Evolutionary conservation across 2,888 invertebrate species (phyloP).

Genomic region (Lithophane ornitopus): DNA sequence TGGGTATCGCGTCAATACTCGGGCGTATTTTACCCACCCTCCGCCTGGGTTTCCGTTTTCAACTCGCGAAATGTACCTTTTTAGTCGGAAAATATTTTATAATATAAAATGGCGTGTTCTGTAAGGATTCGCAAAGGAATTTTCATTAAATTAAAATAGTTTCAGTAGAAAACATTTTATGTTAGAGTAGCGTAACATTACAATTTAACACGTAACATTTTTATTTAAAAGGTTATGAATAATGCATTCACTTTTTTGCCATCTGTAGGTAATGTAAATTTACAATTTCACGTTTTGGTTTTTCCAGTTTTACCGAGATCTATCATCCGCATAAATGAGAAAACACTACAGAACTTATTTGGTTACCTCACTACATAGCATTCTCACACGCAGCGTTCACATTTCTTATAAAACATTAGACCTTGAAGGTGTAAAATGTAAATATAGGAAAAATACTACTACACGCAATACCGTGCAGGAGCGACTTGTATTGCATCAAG

Average conservation of each 20-base stretch:
- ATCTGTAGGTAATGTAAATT: constrained; percentile 22
- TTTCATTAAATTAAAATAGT: constrained; percentile 44
- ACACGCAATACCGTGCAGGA: constrained; percentile 23
- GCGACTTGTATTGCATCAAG: constrained; percentile 24
- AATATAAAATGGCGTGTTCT: constrained; percentile 10
- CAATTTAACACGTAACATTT: constrained; percentile 20
- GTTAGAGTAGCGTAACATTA: constrained; percentile 23
- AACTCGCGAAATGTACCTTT: constrained; percentile 14
- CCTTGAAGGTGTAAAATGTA: constrained; percentile 30
- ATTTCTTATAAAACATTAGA: constrained; percentile 20
- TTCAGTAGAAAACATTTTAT: constrained; percentile 21
- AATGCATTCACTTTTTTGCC: constrained; percentile 23
- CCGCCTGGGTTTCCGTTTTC: constrained; percentile 24
- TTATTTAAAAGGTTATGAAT: constrained; percentile 22
- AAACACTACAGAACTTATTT: background rate
- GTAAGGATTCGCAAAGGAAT: constrained; percentile 25
- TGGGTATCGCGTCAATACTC: constrained; percentile 39
- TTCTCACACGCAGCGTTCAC: constrained; percentile 4
- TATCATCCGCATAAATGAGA: constrained; percentile 4
- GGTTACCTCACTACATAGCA: constrained; percentile 1
- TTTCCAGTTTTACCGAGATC: background rate
- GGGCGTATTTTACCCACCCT: constrained; percentile 15
- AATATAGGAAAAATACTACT: constrained; percentile 31
- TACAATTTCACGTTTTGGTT: constrained; percentile 12
- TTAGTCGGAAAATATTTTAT: constrained; percentile 33